Base-by-base conservation (phyloP, 2,888 invertebrate species). In the Netelia fuscicornis region DNA sequence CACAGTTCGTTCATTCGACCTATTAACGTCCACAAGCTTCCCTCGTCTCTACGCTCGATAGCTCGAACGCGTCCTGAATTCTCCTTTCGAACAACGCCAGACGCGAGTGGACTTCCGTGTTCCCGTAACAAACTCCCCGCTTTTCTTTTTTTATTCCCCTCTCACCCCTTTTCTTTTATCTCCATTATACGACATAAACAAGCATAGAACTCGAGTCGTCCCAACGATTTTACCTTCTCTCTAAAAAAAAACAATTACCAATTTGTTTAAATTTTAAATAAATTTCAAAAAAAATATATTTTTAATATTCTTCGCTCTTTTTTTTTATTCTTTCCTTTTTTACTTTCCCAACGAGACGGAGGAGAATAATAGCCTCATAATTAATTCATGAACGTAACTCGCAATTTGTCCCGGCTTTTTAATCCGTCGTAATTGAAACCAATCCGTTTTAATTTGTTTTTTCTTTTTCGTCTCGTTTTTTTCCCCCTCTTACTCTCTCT, bases 1-100 rank as follows among this genome's bases (percentile, higher is more conserved):
- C 83, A 81, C 83, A 83, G 83, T 54, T 77, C 81, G 72, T 83
- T 83, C 72, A 48, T 76, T 42, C 48, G 70, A 23, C 62, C 44
- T 75, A 25, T 76, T 70, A 70, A 70, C 64, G 75, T 81, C 75
- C 52, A 30, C 9, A 42, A 25, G 17, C 74, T 78, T 56, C 42
- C 44, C 48, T 56, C 71, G 30, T 2, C 52, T 42, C 3, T 68
- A 2, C 11, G 8, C 11, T 13, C 60, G 30, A 13, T 64, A 2
- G 37, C 1, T n/a, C 56, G n/a, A 13, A 65, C 23, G 62, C 72
- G 71, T 80, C 65, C 77, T 81, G 68, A 83, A 83, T 83, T 81
- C 67, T 67, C 77, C 62, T 76, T 74, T 77, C 64, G 76, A 62
- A 37, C 60, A 13, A 56, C 48, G 37, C 30, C 58, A 20, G 9